These are phyloP conservation scores for Crotalus tigris DNA, from an alignment of 2,113 vertebrate species.

Conservation along the genomic window DNA sequence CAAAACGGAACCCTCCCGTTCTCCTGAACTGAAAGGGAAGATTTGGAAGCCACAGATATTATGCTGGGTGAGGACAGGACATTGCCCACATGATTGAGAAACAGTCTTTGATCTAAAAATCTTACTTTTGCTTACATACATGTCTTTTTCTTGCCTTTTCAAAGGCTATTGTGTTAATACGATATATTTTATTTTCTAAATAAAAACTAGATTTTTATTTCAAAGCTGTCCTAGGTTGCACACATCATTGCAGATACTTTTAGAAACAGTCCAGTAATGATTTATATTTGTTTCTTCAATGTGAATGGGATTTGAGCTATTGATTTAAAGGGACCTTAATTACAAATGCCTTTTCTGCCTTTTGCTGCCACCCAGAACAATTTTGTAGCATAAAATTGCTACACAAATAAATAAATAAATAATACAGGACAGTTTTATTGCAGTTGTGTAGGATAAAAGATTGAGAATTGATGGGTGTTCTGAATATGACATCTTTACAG, in stretches of 20 bases:
- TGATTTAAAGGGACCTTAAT: not conserved
- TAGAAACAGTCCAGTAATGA: not conserved
- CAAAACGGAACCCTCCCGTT: not conserved
- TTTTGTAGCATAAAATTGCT: not conserved
- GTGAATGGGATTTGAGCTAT: not conserved
- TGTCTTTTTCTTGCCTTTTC: not conserved
- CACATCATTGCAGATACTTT: not conserved
- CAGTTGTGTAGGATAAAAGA: not conserved
- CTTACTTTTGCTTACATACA: not conserved
- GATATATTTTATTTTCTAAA: not conserved
- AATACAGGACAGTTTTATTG: not conserved
- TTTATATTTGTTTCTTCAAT: not conserved
- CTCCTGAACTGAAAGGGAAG: not conserved
- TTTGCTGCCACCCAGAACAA: not conserved
- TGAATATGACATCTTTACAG: slow-evolving; percentile 41
- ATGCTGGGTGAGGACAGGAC: not conserved
- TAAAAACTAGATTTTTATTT: not conserved
- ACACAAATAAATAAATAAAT: not conserved
- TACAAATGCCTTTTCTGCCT: not conserved
- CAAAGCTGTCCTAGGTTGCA: not conserved
- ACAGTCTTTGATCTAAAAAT: not conserved
- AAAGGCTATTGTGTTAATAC: not conserved
- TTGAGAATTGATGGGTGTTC: not conserved
- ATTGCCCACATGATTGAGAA: not conserved
- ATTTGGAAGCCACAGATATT: not conserved